A percentile compares a stretch with the other conserved stretches of the same genome.
Evolutionary conservation across 2,113 vertebrate genomes (phyloP).

Genomic region (Athene noctua): DNA sequence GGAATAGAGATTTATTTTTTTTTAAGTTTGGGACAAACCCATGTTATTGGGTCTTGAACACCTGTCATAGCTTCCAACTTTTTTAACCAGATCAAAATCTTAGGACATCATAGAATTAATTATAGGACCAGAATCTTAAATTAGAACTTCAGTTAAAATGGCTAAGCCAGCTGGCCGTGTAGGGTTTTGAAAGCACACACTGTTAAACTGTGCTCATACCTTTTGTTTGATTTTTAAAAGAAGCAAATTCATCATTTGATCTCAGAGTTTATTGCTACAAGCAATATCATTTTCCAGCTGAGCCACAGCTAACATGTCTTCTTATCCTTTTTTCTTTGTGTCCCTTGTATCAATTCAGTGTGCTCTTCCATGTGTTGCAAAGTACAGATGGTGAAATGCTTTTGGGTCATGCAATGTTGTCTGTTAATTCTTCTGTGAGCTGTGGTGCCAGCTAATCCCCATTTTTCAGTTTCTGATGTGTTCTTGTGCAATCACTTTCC

Average conservation of each 20-base stretch:
- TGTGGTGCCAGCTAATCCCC: not conserved
- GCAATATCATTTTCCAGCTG: not conserved
- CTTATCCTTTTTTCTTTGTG: not conserved
- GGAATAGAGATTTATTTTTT: not conserved
- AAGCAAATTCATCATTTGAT: not conserved
- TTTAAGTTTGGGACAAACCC: not conserved
- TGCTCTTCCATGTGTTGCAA: not conserved
- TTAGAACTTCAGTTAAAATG: not conserved
- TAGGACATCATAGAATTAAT: not conserved
- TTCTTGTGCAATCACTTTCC: not conserved
- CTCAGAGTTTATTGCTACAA: not conserved
- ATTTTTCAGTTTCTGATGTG: not conserved
- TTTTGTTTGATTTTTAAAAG: not conserved
- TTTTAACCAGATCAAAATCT: not conserved
- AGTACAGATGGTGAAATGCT: constrained; percentile 1
- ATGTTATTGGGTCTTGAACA: not conserved
- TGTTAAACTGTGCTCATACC: not conserved
- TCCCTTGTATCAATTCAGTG: not conserved
- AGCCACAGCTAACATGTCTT: not conserved
- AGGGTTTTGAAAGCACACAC: not conserved
- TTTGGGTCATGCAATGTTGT: not conserved
- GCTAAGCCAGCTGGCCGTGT: not conserved
- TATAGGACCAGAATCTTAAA: not conserved
- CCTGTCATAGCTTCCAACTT: not conserved
- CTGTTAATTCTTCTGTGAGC: not conserved